These are phyloP conservation scores for Thalassoma bifasciatum DNA, from an alignment of 2,113 vertebrate species.

Conservation along the genomic window DNA sequence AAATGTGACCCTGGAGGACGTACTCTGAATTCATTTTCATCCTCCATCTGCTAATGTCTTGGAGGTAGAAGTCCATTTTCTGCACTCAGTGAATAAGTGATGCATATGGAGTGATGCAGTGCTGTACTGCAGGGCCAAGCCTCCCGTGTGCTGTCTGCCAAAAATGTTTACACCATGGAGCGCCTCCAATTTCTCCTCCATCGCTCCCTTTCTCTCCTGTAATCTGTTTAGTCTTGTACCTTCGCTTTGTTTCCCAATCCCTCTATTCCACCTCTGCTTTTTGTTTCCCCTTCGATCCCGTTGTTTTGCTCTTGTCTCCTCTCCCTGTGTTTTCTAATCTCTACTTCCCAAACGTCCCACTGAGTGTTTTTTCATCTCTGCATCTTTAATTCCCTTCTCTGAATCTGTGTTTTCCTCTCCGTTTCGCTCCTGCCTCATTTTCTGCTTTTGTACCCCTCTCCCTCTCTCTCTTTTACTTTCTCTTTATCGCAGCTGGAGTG, in stretches of 20 bases:
- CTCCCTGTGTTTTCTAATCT: constrained; percentile 29
- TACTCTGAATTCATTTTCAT: constrained; percentile 10
- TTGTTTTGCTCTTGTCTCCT: background rate
- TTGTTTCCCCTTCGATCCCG: constrained; percentile 32
- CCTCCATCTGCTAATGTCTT: constrained; percentile 14
- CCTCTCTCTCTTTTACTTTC: background rate
- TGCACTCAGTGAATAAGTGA: constrained; percentile 46
- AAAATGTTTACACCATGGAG: constrained; percentile 33
- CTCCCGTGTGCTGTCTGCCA: constrained; percentile 42
- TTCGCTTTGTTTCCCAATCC: constrained; percentile 35
- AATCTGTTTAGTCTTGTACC: constrained; percentile 38
- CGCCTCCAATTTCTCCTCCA: constrained; percentile 33
- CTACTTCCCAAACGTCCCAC: too few species aligned
- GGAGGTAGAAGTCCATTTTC: constrained; percentile 12
- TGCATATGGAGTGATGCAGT: constrained; percentile 42
- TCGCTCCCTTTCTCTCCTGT: background rate
- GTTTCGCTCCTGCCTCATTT: constrained; percentile 15
- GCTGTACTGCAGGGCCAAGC: constrained; percentile 40
- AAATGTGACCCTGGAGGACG: background rate
- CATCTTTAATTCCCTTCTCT: constrained; percentile 19
- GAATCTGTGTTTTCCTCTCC: constrained; percentile 2
- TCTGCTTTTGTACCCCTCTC: constrained; percentile 28
- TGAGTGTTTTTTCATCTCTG: background rate
- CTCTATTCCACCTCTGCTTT: too few species aligned
- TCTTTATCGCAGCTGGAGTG: constrained; percentile 77